phyloP scores from a whole-genome alignment of 1,140 invertebrate genomes.

The Heliconius hewitsoni region DNA sequence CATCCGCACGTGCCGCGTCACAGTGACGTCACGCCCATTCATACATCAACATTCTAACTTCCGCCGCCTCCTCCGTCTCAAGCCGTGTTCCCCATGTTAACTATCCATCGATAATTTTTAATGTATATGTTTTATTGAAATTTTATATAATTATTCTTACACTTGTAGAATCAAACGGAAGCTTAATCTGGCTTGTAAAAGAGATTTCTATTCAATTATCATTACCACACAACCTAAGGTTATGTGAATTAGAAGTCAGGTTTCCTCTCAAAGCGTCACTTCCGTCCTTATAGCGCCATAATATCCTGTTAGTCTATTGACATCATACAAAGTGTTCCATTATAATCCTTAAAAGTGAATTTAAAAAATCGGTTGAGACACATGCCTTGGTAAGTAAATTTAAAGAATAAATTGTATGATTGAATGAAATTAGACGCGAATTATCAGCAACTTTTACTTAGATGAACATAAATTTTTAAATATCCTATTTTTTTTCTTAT shows the following conservation, averaged over 20 bases:
- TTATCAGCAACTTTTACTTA: too few relatives aligned
- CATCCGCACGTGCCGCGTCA: slow-evolving; percentile 51
- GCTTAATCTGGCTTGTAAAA: neutral
- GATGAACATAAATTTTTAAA: too few relatives aligned
- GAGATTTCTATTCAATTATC: neutral
- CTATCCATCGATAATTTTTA: neutral
- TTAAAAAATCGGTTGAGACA: neutral
- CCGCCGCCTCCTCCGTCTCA: slow-evolving; percentile 53
- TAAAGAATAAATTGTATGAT: neutral
- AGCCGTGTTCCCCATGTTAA: slow-evolving; percentile 40
- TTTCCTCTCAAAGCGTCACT: slow-evolving; percentile 58
- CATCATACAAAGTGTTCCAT: slow-evolving; percentile 28
- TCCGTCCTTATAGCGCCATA: slow-evolving; percentile 64
- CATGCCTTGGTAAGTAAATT: neutral
- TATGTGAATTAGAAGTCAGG: slow-evolving; percentile 43
- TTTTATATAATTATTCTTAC: neutral
- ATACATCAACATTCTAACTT: slow-evolving; percentile 68
- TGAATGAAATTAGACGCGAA: neutral
- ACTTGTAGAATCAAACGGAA: neutral
- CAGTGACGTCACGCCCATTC: slow-evolving; percentile 67
- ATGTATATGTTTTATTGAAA: neutral
- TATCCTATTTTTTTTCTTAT: neutral
- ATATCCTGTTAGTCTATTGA: slow-evolving; percentile 61
- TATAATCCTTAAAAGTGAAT: neutral
- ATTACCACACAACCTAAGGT: neutral